Conservation (phyloP, 2,797 vertebrate species). For the Acipenser oxyrinchus region DNA sequence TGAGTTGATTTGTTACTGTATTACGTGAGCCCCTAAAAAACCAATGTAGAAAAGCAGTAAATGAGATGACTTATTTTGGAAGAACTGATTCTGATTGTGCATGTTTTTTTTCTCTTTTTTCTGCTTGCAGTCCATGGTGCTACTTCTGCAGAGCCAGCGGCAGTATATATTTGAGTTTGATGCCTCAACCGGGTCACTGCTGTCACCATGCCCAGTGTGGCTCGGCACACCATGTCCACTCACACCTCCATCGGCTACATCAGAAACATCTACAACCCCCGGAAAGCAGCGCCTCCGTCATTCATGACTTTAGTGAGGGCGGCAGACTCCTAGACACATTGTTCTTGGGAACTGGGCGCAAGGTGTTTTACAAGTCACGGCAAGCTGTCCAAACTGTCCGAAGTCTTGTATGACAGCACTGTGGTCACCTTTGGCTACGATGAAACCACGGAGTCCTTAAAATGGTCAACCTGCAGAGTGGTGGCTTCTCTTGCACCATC, state of each 20-base stretch:
- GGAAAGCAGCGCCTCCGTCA: conserved; percentile 92
- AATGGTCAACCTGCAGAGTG: conserved; percentile 96
- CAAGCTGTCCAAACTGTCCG: conserved; percentile 88
- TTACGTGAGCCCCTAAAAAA: no score
- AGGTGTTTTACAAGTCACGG: conserved; percentile 97
- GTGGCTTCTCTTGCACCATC: conserved; percentile 95
- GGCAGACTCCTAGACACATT: conserved; percentile 82
- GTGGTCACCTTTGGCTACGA: conserved; percentile 96
- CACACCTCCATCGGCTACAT: conserved; percentile 95
- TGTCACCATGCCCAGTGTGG: conserved; percentile 97
- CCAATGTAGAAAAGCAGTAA: no score
- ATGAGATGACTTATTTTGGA: no score
- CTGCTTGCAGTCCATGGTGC: conserved; percentile 83
- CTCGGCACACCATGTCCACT: conserved; percentile 94
- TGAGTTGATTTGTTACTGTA: no score
- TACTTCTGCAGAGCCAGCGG: conserved; percentile 92
- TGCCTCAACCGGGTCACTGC: conserved; percentile 81
- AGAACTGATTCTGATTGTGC: no score
- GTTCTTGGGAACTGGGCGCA: conserved; percentile 86
- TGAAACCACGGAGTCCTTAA: conserved; percentile 90
- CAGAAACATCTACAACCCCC: conserved; percentile 93
- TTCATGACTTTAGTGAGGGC: conserved; percentile 92
- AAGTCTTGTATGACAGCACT: conserved; percentile 93
- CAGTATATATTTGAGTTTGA: conserved; percentile 98
- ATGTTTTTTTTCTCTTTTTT: conserved; percentile 11